Percentiles rank a stretch among this genome's conserved stretches.
phyloP scores from a whole-genome alignment of 1,140 invertebrate species.

The Drosophila sturtevanti region DNA sequence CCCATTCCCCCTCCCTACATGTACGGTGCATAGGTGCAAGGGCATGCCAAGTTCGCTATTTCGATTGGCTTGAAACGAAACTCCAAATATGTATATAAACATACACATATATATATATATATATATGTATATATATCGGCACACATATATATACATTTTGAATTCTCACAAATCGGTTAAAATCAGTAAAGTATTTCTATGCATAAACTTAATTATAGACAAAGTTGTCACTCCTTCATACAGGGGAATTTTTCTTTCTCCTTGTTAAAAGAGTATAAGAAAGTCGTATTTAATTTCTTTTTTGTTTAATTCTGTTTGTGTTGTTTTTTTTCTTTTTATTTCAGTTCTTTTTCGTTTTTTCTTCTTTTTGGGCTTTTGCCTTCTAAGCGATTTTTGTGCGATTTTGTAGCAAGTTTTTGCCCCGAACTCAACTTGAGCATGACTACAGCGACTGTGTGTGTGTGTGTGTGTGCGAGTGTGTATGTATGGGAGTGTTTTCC shows the following conservation, averaged over 20 bases:
- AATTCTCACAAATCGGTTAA: too few species aligned
- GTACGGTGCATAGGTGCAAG: too few species aligned
- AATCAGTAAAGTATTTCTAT: too few species aligned
- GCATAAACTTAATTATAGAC: too few species aligned
- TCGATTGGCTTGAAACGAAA: too few species aligned
- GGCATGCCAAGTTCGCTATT: too few species aligned
- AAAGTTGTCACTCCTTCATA: too few species aligned
- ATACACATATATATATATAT: too few species aligned
- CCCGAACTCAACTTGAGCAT: slow-evolving; percentile 10
- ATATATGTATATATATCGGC: too few species aligned
- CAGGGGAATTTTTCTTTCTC: too few species aligned
- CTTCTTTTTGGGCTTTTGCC: slow-evolving; percentile 37
- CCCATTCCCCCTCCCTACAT: background rate
- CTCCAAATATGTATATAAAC: too few species aligned
- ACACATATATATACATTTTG: too few species aligned
- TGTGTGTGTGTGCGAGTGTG: slow-evolving; percentile 35
- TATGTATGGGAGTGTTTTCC: slow-evolving; percentile 6
- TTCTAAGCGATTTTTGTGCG: slow-evolving; percentile 75
- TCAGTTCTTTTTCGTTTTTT: slow-evolving; percentile 22
- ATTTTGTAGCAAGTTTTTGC: slow-evolving; percentile 58
- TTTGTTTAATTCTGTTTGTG: slow-evolving; percentile 51
- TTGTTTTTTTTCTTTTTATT: slow-evolving; percentile 36
- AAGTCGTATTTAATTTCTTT: background rate
- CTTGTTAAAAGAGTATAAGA: background rate
- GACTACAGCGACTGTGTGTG: slow-evolving; percentile 18